phyloP scores from a whole-genome alignment of 1,140 invertebrate genomes.

The Venturia canescens region DNA sequence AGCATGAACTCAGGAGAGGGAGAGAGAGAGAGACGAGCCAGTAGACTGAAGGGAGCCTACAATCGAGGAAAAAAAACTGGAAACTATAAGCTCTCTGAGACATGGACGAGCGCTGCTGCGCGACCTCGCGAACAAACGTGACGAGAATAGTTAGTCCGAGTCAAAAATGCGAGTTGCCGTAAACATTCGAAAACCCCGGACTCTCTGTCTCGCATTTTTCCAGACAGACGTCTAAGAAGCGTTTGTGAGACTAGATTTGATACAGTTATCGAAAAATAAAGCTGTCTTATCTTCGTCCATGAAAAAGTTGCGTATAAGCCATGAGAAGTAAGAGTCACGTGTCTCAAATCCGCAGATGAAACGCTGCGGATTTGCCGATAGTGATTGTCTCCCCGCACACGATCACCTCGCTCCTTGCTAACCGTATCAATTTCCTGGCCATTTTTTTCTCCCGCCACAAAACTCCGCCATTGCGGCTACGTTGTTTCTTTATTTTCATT shows the following conservation, averaged over 20 bases:
- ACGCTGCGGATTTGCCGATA: not conserved
- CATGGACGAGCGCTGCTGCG: conserved; percentile 24
- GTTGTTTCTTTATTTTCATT: not conserved
- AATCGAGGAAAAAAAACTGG: conserved; percentile 1
- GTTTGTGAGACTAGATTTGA: not conserved
- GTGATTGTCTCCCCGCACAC: not conserved
- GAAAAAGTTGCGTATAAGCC: not conserved
- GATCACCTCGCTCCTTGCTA: conserved; percentile 48
- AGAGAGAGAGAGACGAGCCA: not conserved
- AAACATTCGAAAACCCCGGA: not conserved
- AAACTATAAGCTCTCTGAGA: conserved; percentile 27
- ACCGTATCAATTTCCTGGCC: conserved; percentile 63
- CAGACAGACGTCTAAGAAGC: not conserved
- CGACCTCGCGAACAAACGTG: conserved; percentile 37
- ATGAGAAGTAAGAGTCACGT: not conserved
- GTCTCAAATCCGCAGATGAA: not conserved
- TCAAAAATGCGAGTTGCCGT: not conserved
- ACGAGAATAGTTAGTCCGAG: conserved; percentile 37
- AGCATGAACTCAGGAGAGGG: not conserved
- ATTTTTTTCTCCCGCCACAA: conserved; percentile 53
- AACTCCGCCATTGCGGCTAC: not conserved
- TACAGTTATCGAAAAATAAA: conserved; percentile 6
- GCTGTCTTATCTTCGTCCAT: not conserved
- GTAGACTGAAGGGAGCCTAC: not conserved
- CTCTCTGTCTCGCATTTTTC: not conserved